Evolutionary conservation across 2,797 vertebrate species (phyloP), one percentile per base, ranked within the genome.

Genomic region (Balearica regulorum): DNA sequence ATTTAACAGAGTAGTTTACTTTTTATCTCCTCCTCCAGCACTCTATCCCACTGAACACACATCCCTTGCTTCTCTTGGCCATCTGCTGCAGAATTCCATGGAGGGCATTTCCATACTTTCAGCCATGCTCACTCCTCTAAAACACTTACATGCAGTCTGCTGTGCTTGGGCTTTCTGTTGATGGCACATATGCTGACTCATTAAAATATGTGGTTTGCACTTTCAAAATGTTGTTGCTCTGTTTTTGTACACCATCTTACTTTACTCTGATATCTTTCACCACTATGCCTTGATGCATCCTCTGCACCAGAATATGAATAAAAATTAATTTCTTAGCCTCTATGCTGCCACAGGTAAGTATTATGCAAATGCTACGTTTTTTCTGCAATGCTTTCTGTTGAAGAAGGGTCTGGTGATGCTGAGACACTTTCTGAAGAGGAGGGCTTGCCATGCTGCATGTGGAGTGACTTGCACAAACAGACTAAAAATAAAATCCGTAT

Each of bases 391-490:
- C 33, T 39, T 75, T 60, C 53, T 39, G 24, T 39, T 54, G 53
- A 65, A 57, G 51, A 44, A 61, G 14, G 21, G 46, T 22, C 53
- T 61, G 33, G 33, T 28, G 29, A 71, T 17, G 31, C 46, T 3
- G 20, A 86, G 39, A 31, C 0, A 3, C 54, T 25, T 77, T 66
- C 48, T 66, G 58, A 83, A 72, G 54, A 72, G 29, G 16, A 51
- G 49, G 18, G 18, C 24, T 43, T 72, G 10, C 43, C 20, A 14
- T 28, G 31, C 31, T 24, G 57, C 41, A 84, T 3, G 3, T 4
- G 24, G 21, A 76, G 44, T 0, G 1, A 53, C n/a, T 6, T 37
- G 25, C 53, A 44, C 28, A 24, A 43, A 57, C 1, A 1, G n/a
- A 46, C 33, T 43, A 28, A 62, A 77, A 79, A 25, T 33, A 41